These are phyloP conservation scores for Spilosoma lubricipeda DNA, from an alignment of 2,888 invertebrate genomes.

Conservation along the genomic window DNA sequence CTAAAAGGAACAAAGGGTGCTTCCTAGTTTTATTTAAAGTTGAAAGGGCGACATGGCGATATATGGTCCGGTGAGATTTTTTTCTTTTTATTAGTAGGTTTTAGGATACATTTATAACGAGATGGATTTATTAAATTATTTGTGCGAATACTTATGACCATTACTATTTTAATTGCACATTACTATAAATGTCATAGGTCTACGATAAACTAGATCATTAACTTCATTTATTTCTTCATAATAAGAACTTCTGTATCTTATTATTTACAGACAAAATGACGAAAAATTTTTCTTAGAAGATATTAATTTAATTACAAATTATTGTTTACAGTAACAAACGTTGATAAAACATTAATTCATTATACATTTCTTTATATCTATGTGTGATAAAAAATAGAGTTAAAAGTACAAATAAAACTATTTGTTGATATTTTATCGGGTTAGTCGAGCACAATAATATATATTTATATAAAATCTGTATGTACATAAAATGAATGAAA, in stretches of 20 bases:
- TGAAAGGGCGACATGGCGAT: conserved; percentile 73
- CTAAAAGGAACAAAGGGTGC: conserved; percentile 72
- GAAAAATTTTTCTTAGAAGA: not conserved
- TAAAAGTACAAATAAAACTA: not conserved
- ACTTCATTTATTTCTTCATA: not conserved
- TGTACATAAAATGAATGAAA: not conserved
- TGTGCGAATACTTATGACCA: conserved; percentile 33
- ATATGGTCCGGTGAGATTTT: conserved; percentile 69
- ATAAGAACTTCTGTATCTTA: not conserved
- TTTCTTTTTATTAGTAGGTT: conserved; percentile 18
- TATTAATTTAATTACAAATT: not conserved
- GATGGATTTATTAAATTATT: conserved; percentile 36
- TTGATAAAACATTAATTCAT: not conserved
- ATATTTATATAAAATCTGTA: not conserved
- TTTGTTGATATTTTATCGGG: not conserved
- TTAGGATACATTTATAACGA: conserved; percentile 17
- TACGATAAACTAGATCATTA: conserved; percentile 18
- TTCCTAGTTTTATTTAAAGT: conserved; percentile 77
- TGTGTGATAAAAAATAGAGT: not conserved
- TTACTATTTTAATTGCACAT: conserved; percentile 48
- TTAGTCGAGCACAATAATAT: not conserved
- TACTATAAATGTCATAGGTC: conserved; percentile 44
- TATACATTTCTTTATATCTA: not conserved
- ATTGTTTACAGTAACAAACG: not conserved
- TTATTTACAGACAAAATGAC: not conserved